phyloP scores from a whole-genome alignment of 2,797 vertebrate genomes.

The Caiman crocodilus region DNA sequence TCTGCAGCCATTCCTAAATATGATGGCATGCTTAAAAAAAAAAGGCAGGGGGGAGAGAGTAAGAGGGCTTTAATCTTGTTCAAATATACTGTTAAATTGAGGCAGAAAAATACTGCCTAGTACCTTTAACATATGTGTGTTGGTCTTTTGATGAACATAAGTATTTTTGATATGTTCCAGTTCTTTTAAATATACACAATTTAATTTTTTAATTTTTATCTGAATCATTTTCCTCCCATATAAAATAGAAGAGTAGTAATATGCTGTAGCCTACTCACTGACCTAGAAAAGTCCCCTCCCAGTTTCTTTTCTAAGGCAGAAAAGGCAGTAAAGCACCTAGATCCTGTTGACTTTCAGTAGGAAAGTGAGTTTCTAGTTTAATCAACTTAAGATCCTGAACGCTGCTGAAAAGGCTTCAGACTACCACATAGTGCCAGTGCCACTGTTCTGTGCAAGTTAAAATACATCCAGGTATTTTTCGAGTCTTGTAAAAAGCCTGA shows the following conservation, averaged over 20 bases:
- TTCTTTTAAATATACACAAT: no score
- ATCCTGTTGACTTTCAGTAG: background rate
- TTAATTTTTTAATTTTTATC: no score
- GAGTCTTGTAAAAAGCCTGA: background rate
- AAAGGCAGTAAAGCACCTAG: background rate
- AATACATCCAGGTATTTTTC: background rate
- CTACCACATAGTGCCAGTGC: background rate
- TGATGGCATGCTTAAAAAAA: background rate
- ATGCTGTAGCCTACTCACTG: background rate
- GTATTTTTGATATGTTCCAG: no score
- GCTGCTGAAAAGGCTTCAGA: constrained; percentile 9
- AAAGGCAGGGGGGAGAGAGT: no score
- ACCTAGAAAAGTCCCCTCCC: no score
- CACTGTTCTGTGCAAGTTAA: background rate
- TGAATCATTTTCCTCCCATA: background rate
- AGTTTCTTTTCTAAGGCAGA: background rate
- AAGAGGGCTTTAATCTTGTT: no score
- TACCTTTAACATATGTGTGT: no score
- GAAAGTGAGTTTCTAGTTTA: background rate
- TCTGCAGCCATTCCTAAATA: background rate
- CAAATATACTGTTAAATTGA: no score
- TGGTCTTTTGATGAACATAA: no score
- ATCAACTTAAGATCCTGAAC: constrained; percentile 25
- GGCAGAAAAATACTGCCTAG: no score
- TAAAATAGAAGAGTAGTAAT: background rate